Evolutionary conservation across 1,140 invertebrate genomes (phyloP).

Genomic region (Hetaerina americana): DNA sequence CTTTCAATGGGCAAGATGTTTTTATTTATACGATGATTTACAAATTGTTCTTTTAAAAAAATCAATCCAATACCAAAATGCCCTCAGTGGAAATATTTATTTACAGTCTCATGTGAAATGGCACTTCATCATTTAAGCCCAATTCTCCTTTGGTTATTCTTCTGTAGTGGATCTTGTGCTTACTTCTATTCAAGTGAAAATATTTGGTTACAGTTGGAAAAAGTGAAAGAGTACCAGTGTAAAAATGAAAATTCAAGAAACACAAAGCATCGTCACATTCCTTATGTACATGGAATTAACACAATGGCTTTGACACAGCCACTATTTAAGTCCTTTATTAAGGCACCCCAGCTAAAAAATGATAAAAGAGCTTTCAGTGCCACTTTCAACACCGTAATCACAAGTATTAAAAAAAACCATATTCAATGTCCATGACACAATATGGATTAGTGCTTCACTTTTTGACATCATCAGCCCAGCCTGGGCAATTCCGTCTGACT

Average conservation of each 20-base stretch:
- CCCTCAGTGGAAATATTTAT: no score
- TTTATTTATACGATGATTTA: no score
- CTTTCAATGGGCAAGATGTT: no score
- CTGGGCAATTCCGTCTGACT: not conserved
- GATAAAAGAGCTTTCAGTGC: not conserved
- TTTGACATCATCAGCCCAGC: not conserved
- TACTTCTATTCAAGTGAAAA: not conserved
- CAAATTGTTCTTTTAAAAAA: no score
- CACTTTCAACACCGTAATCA: not conserved
- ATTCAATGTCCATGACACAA: not conserved
- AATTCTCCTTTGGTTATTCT: no score
- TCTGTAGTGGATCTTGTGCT: not conserved
- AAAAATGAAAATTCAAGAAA: not conserved
- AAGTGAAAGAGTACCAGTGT: not conserved
- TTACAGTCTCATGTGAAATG: no score
- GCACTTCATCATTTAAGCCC: no score
- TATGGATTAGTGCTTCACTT: no score
- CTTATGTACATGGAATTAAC: not conserved
- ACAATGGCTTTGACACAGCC: not conserved
- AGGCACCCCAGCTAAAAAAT: not conserved
- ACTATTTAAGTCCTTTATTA: not conserved
- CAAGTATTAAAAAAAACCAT: not conserved
- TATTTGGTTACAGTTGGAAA: not conserved
- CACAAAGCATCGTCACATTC: not conserved
- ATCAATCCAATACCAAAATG: no score